Percentiles rank a stretch among this genome's conserved stretches.
Evolutionary conservation across 2,797 vertebrate genomes (phyloP).

Genomic region (Danio albolineatus): DNA sequence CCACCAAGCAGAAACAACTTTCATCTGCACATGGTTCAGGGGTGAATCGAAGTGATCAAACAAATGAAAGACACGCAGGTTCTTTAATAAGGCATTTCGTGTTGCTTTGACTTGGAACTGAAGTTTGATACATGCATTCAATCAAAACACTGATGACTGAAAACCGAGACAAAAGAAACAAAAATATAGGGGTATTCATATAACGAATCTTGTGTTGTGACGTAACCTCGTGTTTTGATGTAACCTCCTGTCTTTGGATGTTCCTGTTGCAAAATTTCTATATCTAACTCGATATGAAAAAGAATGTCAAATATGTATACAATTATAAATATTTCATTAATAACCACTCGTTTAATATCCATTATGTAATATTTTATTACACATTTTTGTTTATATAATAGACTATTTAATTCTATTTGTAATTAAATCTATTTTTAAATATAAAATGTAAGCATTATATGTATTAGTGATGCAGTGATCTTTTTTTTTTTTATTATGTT

Average conservation of each 20-base stretch:
- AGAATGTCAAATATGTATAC: neutral
- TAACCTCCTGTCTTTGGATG: no score
- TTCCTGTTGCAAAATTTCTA: no score
- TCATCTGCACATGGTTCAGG: slow-evolving; percentile 26
- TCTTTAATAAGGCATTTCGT: neutral
- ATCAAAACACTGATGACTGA: neutral
- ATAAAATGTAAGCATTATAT: no score
- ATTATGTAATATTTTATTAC: neutral
- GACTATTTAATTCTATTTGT: no score
- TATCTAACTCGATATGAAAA: neutral
- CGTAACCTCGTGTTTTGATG: neutral
- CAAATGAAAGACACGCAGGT: slow-evolving; percentile 9
- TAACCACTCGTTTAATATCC: neutral
- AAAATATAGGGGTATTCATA: no score
- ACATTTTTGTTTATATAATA: no score
- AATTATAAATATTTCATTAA: no score
- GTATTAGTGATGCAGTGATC: no score
- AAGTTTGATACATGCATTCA: neutral
- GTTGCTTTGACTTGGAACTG: neutral
- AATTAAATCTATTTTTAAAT: no score
- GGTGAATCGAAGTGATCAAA: slow-evolving; percentile 16
- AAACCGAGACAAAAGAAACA: neutral
- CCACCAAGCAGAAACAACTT: slow-evolving; percentile 23
- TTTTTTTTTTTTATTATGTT: no score
- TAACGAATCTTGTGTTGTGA: neutral